Conservation (phyloP, 1,140 invertebrate genomes). For the Pinna nobilis region DNA sequence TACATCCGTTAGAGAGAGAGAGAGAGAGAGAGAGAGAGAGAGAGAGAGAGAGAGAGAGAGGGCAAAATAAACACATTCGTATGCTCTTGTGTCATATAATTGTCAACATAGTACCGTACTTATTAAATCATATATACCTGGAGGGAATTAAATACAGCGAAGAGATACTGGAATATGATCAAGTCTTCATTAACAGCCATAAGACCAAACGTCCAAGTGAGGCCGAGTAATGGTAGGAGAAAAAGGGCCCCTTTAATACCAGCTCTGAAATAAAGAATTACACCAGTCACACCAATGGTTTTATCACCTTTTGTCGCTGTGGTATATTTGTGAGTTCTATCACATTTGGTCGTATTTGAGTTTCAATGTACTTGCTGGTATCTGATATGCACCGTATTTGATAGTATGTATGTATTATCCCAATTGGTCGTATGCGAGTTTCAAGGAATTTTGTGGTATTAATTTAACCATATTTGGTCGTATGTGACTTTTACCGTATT, state of each 20-base stretch:
- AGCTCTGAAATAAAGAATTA: slow-evolving; percentile 56
- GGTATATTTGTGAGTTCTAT: too few relatives aligned
- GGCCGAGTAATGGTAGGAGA: slow-evolving; percentile 73
- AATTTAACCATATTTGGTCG: too few relatives aligned
- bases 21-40: neutral
- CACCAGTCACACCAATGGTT: too few relatives aligned
- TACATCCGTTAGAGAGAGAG: too few relatives aligned
- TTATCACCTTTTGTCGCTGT: too few relatives aligned
- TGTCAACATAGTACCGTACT: neutral
- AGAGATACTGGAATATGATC: slow-evolving; percentile 77
- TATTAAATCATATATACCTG: slow-evolving; percentile 49
- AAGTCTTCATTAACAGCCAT: slow-evolving; percentile 74
- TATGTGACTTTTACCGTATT: slow-evolving; percentile 49
- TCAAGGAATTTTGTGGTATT: too few relatives aligned
- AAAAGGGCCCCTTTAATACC: slow-evolving; percentile 59
- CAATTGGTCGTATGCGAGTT: too few relatives aligned
- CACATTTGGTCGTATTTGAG: too few relatives aligned
- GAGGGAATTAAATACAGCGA: slow-evolving; percentile 76
- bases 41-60: too few relatives aligned
- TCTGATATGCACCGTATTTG: too few relatives aligned
- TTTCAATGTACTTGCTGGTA: too few relatives aligned
- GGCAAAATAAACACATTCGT: neutral
- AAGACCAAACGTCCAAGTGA: slow-evolving; percentile 78
- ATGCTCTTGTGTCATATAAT: neutral
- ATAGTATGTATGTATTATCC: too few relatives aligned